These are phyloP conservation scores for Lepidurus couesii DNA, from an alignment of 1,140 invertebrate genomes.

Conservation along the genomic window DNA sequence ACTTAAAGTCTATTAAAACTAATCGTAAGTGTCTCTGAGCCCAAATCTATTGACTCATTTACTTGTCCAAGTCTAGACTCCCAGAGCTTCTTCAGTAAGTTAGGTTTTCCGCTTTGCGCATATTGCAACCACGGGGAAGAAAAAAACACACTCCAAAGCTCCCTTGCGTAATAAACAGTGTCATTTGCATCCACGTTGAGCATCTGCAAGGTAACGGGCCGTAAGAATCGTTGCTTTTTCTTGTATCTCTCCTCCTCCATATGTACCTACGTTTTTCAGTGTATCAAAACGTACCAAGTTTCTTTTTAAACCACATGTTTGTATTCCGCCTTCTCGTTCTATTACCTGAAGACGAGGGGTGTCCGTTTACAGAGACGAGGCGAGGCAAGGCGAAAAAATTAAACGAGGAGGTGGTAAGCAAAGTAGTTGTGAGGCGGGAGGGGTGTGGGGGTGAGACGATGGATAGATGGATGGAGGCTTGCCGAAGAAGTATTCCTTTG, in stretches of 20 bases:
- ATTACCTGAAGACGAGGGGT: neutral
- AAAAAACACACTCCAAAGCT: neutral
- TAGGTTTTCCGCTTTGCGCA: neutral
- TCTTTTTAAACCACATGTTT: conserved; percentile 1
- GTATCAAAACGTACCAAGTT: neutral
- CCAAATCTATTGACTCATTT: conserved; percentile 18
- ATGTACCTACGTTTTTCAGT: neutral
- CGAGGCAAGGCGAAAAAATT: conserved; percentile 14
- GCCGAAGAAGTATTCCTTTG: conserved; percentile 9
- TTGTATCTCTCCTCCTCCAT: neutral
- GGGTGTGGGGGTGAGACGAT: neutral
- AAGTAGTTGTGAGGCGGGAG: neutral
- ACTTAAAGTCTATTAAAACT: conserved; percentile 11
- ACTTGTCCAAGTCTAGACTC: neutral
- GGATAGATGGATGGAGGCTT: neutral
- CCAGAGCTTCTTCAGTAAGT: conserved; percentile 9
- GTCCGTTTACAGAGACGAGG: conserved; percentile 17
- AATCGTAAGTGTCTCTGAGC: conserved; percentile 12
- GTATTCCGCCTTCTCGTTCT: conserved; percentile 4
- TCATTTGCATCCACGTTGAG: conserved; percentile 14
- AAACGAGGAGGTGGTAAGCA: neutral
- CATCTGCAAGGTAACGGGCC: neutral
- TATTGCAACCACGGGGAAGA: neutral
- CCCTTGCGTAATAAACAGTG: conserved; percentile 8
- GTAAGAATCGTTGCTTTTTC: neutral